These are phyloP conservation scores for Tonatia bakeri DNA, from an alignment of 2,113 vertebrate species.

Conservation along the genomic window DNA sequence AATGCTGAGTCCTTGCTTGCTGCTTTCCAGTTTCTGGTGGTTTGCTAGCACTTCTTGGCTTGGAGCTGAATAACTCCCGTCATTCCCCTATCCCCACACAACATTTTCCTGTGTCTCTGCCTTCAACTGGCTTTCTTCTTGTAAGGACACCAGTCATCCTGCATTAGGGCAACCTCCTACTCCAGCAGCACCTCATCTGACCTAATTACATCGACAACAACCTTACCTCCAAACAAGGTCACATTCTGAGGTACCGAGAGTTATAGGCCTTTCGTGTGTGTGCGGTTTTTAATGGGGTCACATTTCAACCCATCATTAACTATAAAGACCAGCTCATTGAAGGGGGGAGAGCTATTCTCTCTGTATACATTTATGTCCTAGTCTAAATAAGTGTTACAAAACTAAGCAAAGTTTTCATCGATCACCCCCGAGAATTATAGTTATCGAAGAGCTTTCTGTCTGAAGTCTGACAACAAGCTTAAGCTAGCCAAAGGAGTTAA, in stretches of 20 bases:
- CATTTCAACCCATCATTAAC: neutral
- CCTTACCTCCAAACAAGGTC: neutral
- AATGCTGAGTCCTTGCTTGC: too few relatives aligned
- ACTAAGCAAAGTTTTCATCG: neutral
- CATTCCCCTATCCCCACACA: neutral
- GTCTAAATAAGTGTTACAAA: neutral
- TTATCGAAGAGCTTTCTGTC: neutral
- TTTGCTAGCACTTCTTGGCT: neutral
- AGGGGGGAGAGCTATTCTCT: neutral
- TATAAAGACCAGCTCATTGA: neutral
- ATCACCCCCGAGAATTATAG: neutral
- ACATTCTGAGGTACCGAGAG: neutral
- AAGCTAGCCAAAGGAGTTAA: neutral
- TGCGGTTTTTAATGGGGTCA: neutral
- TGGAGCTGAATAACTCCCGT: neutral
- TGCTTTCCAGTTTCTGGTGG: too few relatives aligned
- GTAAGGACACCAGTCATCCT: neutral
- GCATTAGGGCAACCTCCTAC: neutral
- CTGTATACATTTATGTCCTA: neutral
- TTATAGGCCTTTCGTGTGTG: neutral
- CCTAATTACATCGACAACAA: neutral
- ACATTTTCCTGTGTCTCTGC: neutral
- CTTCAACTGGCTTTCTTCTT: neutral
- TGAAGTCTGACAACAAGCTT: neutral
- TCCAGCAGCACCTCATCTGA: neutral